Percentiles rank a stretch among this genome's conserved stretches.
Evolutionary conservation across 1,140 invertebrate genomes (phyloP).

Genomic region (Druon quercuslanigerum): DNA sequence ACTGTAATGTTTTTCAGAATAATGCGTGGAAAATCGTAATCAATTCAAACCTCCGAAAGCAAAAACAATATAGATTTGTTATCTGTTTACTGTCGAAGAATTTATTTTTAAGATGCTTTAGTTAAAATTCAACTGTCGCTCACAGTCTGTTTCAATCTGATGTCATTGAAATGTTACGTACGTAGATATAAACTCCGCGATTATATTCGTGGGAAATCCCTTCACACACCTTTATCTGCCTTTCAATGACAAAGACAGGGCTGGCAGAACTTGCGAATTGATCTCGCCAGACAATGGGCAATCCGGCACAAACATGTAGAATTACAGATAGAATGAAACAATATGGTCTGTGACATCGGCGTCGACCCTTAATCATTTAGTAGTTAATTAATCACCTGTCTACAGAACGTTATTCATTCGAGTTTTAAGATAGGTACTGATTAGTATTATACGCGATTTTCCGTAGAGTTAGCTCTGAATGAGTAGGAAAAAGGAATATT

Average conservation of each 20-base stretch:
- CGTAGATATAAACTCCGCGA: not conserved
- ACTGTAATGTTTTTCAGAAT: too few species aligned
- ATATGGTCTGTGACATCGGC: not conserved
- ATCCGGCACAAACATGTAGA: not conserved
- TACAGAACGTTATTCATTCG: not conserved
- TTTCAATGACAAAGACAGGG: not conserved
- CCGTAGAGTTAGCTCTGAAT: too few species aligned
- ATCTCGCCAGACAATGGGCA: conserved; percentile 1
- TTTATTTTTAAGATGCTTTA: not conserved
- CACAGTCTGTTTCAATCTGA: not conserved
- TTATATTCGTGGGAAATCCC: conserved; percentile 14
- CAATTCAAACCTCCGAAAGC: too few species aligned
- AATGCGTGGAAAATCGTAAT: too few species aligned
- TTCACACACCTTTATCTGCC: not conserved
- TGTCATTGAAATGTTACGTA: conserved; percentile 9
- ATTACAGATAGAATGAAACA: conserved; percentile 9
- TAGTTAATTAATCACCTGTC: conserved; percentile 16
- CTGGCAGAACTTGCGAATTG: conserved; percentile 21
- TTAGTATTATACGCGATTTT: too few species aligned
- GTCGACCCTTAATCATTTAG: not conserved
- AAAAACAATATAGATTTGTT: too few species aligned
- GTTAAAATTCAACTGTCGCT: not conserved
- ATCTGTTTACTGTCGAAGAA: not conserved
- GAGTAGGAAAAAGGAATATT: too few species aligned
- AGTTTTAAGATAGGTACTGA: not conserved